Evolutionary conservation across 2,797 vertebrate genomes (phyloP).

Genomic region (Epinephelus awoara): DNA sequence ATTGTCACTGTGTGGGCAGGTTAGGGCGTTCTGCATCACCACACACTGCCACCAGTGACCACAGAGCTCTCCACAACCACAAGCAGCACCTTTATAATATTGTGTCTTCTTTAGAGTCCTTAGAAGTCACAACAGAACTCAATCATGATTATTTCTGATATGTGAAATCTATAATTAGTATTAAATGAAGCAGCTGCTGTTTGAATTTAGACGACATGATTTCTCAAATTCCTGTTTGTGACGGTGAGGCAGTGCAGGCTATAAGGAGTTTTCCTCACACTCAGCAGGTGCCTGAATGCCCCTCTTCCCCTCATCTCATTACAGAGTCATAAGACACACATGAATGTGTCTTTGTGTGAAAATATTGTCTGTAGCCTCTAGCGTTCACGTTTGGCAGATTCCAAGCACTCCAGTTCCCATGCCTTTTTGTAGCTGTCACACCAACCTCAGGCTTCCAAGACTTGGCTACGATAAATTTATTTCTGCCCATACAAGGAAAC

Average conservation of each 20-base stretch:
- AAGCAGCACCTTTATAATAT: conserved; percentile 26
- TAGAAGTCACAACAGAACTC: conserved; percentile 33
- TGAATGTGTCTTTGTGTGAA: conserved; percentile 49
- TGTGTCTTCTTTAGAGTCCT: conserved; percentile 26
- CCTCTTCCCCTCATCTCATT: not conserved
- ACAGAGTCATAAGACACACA: not conserved
- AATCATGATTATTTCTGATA: not conserved
- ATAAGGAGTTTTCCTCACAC: not conserved
- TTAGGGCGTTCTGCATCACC: conserved; percentile 56
- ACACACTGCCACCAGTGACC: conserved; percentile 35
- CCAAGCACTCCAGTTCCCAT: conserved; percentile 21
- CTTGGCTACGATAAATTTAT: conserved; percentile 39
- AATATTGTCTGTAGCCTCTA: conserved; percentile 30
- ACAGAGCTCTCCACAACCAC: conserved; percentile 11
- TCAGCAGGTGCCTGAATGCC: conserved; percentile 51
- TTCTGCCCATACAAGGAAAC: conserved; percentile 55
- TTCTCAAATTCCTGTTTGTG: conserved; percentile 8
- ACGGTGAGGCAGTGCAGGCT: not conserved
- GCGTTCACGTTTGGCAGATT: conserved; percentile 31
- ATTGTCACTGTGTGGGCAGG: conserved; percentile 67
- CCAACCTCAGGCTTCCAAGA: conserved; percentile 44
- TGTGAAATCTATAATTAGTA: conserved; percentile 8
- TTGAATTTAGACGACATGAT: conserved; percentile 13
- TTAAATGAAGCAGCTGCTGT: not conserved
- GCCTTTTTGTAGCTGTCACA: conserved; percentile 42